These are phyloP conservation scores for Pampusana beccarii DNA, from an alignment of 2,113 vertebrate species.

Conservation along the genomic window DNA sequence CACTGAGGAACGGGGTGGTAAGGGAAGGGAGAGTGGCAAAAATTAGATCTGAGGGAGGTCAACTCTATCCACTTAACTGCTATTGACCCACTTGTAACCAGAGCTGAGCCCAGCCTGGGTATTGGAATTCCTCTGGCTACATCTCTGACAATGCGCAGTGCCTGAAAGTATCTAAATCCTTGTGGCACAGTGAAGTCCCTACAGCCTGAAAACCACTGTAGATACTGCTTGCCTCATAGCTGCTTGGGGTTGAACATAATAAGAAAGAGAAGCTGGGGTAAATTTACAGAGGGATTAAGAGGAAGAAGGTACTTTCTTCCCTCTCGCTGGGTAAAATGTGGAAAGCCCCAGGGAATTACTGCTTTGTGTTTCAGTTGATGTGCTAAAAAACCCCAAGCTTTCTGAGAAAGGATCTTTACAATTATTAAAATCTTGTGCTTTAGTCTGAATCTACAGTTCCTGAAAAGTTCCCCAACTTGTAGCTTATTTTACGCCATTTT, in stretches of 20 bases:
- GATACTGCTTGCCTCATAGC: background rate
- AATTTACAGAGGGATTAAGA: background rate
- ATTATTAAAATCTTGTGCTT: background rate
- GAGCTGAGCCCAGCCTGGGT: slow-evolving; percentile 10
- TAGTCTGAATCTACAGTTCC: background rate
- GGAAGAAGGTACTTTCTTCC: slow-evolving; percentile 26
- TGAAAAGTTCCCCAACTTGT: background rate
- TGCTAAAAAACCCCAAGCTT: background rate
- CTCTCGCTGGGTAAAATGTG: background rate
- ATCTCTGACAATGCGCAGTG: background rate
- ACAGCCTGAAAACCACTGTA: background rate
- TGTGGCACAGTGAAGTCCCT: background rate
- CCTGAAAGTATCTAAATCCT: background rate
- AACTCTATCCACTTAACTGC: slow-evolving; percentile 29
- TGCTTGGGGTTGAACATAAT: background rate
- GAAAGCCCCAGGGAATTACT: slow-evolving; percentile 50
- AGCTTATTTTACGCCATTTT: background rate
- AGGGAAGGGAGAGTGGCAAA: slow-evolving; percentile 21
- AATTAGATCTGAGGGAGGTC: slow-evolving; percentile 45
- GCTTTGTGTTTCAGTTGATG: background rate
- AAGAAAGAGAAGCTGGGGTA: background rate
- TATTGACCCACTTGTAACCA: slow-evolving; percentile 36
- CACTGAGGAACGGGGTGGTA: background rate
- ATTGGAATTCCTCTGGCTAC: background rate
- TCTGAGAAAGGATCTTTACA: slow-evolving; percentile 14